A percentile compares a stretch with the other conserved stretches of the same genome.
Conservation (phyloP, 2,113 vertebrate genomes). For the Odocoileus virginianus region DNA sequence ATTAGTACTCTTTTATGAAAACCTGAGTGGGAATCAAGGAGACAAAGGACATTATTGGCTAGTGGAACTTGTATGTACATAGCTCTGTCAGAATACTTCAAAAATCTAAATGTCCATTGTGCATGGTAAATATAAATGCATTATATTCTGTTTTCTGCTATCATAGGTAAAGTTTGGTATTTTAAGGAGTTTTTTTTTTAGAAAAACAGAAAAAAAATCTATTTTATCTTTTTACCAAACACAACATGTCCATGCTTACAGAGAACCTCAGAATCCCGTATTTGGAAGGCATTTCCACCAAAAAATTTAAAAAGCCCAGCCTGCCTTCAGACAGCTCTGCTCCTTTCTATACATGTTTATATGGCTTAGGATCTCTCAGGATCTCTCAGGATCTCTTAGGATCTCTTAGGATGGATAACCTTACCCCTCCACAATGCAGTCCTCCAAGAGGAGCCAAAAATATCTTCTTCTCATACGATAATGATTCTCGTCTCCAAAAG, state of each 20-base stretch:
- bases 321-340: background rate
- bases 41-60: background rate
- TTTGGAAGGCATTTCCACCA: background rate
- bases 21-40: background rate
- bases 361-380: background rate
- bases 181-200: background rate
- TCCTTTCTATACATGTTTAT: background rate
- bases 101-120: background rate
- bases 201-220: background rate
- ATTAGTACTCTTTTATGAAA: constrained; percentile 13
- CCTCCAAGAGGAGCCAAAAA: background rate
- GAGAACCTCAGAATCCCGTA: background rate
- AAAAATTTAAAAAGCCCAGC: background rate
- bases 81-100: background rate
- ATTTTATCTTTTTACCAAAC: background rate
- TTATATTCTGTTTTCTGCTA: constrained; percentile 19
- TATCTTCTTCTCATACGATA: background rate
- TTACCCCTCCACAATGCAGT: background rate
- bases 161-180: background rate
- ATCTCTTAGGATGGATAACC: background rate
- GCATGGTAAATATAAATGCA: background rate
- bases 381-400: background rate
- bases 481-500: background rate
- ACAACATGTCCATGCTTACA: background rate
- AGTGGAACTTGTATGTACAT: background rate